Percentiles rank a stretch among this genome's conserved stretches.
Evolutionary conservation across 2,888 invertebrate genomes (phyloP).

Genomic region (Carterocephalus palaemon): DNA sequence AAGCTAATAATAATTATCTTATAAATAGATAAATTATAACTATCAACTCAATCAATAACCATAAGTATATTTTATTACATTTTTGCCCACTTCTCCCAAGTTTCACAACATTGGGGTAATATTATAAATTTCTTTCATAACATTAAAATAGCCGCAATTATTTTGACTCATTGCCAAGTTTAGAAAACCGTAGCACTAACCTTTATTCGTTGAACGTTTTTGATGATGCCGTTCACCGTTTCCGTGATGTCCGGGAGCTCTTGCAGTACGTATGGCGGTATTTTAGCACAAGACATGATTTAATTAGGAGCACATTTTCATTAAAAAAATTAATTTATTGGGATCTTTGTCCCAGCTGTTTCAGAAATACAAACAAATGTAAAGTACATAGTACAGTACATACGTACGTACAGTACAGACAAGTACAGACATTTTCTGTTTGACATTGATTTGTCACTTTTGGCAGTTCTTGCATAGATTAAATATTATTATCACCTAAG

Average conservation of each 20-base stretch:
- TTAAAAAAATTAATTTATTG: slow-evolving; percentile 4
- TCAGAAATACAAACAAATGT: slow-evolving; percentile 8
- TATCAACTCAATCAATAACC: too few species aligned
- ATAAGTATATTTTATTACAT: too few species aligned
- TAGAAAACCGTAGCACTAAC: slow-evolving; percentile 59
- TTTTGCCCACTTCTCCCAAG: too few species aligned
- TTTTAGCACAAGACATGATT: slow-evolving; percentile 56
- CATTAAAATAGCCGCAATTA: slow-evolving; percentile 17
- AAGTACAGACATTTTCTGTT: neutral
- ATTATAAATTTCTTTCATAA: neutral
- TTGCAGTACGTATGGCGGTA: slow-evolving; percentile 71
- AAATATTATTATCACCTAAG: too few species aligned
- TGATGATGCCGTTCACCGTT: slow-evolving; percentile 79
- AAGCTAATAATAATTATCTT: too few species aligned
- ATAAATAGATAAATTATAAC: too few species aligned
- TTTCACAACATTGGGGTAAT: neutral
- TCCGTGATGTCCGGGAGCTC: slow-evolving; percentile 80
- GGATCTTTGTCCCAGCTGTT: slow-evolving; percentile 11
- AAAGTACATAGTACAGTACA: too few species aligned
- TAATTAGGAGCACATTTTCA: slow-evolving; percentile 36
- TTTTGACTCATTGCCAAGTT: slow-evolving; percentile 48
- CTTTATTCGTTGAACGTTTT: slow-evolving; percentile 85
- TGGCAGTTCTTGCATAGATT: too few species aligned
- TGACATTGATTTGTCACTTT: too few species aligned
- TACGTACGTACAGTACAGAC: slow-evolving; percentile 4